These are phyloP conservation scores for Synergus japonicus DNA, from an alignment of 2,888 invertebrate species.

Conservation along the genomic window DNA sequence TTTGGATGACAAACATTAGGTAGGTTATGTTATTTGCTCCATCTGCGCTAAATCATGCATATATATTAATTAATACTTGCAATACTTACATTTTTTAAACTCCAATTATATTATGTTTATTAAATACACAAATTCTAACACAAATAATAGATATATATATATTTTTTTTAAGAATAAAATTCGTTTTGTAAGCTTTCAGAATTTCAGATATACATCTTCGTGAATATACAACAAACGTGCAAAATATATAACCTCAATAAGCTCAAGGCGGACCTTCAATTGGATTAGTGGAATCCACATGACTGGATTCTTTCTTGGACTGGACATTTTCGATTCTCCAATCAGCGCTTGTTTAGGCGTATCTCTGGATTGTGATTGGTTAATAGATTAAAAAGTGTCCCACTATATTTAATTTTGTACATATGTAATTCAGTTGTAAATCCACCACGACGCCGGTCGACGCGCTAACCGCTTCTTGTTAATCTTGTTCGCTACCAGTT, in stretches of 20 bases:
- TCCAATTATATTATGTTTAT: neutral
- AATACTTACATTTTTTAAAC: neutral
- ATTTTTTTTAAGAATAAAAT: neutral
- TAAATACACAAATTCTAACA: neutral
- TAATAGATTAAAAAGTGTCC: neutral
- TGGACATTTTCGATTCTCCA: too few species aligned
- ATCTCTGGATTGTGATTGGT: neutral
- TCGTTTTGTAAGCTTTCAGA: neutral
- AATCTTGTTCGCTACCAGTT: neutral
- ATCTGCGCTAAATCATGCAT: too few species aligned
- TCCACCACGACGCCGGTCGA: neutral
- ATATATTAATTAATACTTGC: neutral
- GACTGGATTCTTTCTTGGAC: too few species aligned
- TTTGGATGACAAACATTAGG: too few species aligned
- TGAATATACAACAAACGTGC: too few species aligned
- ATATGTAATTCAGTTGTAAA: neutral
- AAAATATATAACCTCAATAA: too few species aligned
- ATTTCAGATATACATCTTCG: too few species aligned
- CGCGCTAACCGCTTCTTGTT: neutral
- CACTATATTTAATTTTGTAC: neutral
- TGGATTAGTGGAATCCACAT: too few species aligned
- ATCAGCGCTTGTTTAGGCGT: too few species aligned
- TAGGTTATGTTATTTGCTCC: neutral
- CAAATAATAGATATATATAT: neutral
- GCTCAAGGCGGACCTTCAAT: too few species aligned